These are phyloP conservation scores for Nomada flava DNA, from an alignment of 2,888 invertebrate species.

Conservation along the genomic window DNA sequence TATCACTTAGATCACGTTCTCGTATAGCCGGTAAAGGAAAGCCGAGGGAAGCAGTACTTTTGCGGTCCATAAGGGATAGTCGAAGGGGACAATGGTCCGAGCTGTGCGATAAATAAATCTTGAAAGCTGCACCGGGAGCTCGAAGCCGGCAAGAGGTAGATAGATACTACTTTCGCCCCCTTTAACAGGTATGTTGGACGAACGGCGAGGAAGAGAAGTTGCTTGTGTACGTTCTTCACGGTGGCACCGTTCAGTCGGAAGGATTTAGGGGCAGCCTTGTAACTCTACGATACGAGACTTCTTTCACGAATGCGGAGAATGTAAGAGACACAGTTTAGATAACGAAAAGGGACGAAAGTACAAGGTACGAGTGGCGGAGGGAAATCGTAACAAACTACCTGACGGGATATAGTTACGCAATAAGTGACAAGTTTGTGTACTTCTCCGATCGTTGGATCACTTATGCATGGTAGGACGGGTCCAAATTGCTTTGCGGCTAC, in stretches of 20 bases:
- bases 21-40: constrained; percentile 10
- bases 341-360: background rate
- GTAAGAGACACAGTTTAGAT: constrained; percentile 1
- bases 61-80: constrained; percentile 65
- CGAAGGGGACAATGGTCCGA: constrained; percentile 61
- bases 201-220: constrained; percentile 57
- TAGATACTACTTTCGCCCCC: constrained; percentile 67
- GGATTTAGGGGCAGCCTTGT: constrained; percentile 70
- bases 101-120: constrained; percentile 71
- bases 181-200: constrained; percentile 64
- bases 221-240: constrained; percentile 66
- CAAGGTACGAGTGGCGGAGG: background rate
- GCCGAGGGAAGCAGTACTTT: constrained; percentile 40
- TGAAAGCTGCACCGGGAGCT: constrained; percentile 58
- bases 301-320: constrained; percentile 24
- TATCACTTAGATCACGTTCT: constrained; percentile 31
- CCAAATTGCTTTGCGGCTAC: constrained; percentile 73
- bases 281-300: constrained; percentile 64
- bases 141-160: constrained; percentile 53
- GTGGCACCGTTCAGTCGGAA: constrained; percentile 69
- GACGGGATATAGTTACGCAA: constrained; percentile 73
- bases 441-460: constrained; percentile 74
- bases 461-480: constrained; percentile 74
- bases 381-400: constrained; percentile 58
- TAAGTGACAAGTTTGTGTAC: constrained; percentile 81